Conservation (phyloP, 2,797 vertebrate genomes). For the Staurois parvus region DNA sequence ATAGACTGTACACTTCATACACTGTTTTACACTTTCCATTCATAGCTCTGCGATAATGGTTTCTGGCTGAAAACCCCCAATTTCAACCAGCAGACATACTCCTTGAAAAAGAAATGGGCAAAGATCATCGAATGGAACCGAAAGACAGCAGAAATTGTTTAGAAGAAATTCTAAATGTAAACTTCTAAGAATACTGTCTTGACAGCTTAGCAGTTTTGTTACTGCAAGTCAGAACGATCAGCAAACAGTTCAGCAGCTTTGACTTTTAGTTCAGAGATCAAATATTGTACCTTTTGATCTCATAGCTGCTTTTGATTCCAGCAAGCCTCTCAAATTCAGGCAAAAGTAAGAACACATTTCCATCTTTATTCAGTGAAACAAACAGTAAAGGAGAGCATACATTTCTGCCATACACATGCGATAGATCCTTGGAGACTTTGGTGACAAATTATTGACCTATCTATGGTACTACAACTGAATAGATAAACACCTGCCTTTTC, state of each 20-base stretch:
- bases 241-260: slow-evolving; percentile 13
- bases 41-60: too few species aligned
- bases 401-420: too few species aligned
- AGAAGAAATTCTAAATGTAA: background rate
- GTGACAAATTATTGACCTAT: too few species aligned
- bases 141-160: background rate
- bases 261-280: slow-evolving; percentile 20
- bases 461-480: too few species aligned
- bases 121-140: too few species aligned
- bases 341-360: background rate
- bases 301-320: background rate
- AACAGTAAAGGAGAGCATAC: background rate
- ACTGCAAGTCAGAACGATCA: background rate
- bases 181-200: background rate
- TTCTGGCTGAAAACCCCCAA: too few species aligned
- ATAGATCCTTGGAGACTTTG: too few species aligned
- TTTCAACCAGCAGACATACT: too few species aligned
- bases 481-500: too few species aligned
- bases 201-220: background rate
- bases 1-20: too few species aligned
- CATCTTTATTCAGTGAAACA: background rate
- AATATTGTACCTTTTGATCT: slow-evolving; percentile 2
- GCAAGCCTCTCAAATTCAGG: background rate
- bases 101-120: too few species aligned
- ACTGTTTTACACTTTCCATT: too few species aligned